Base-by-base conservation (phyloP, 2,888 invertebrate species). In the Molorchus minor region DNA sequence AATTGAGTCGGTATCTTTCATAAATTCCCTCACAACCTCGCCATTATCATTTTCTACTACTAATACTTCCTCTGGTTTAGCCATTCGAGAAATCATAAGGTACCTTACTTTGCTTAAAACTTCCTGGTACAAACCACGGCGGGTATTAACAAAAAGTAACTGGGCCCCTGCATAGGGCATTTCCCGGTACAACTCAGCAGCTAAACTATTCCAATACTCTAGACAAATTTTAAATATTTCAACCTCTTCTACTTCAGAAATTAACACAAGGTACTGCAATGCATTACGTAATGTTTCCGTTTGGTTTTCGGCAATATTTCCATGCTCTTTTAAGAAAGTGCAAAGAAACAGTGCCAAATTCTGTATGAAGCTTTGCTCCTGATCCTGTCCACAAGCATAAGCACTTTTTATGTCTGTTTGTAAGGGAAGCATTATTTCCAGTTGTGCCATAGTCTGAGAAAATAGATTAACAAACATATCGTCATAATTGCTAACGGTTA, bases 41-140 rank as follows among this genome's bases (percentile, higher is more conserved):
- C 98, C 98, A 81, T 99, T 98, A 79, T 99, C 99, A 84, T 99
- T 99, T 82, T 99, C 99, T 35, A 99, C 98, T 41, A 99, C 97
- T 61, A 99, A 85, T 29, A 99, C 99, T 83, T 99, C 99, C 82
- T 99, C 99, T 0, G 99, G 99, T 80, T 98, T 98, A 13, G 98
- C 99, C 99, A 99, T 99, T 73, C 98, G 88, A 60, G 96, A 96
- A 76, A 99, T 99, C 97, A 99, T 98, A 43, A 97, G 96, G 76
- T 93, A 93, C 38, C 98, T 88, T 35, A 98, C 91, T 83, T 92
- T 92, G 62, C 92, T 92, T 56, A 95, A 82, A 45, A 94, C 90
- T 74, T 90, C 89, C 58, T 89, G 87, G 79, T 94, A 94, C 70
- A 93, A 86, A 61, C 49, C 41, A 10, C 53, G 30, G 51, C 92